Conservation (phyloP, 2,797 vertebrate genomes). For the Thaleichthys pacificus region DNA sequence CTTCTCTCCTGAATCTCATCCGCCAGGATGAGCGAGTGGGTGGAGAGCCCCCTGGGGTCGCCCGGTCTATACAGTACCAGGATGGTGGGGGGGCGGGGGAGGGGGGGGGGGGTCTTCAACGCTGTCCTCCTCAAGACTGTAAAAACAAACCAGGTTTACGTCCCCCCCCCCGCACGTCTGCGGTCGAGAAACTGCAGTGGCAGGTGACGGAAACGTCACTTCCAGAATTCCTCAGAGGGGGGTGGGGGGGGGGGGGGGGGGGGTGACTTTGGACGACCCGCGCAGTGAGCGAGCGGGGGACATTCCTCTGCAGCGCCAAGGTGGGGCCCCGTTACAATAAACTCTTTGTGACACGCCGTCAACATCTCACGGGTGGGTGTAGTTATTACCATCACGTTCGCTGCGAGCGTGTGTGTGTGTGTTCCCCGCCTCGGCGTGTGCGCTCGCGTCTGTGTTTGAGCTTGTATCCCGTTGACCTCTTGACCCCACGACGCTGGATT, state of each 20-base stretch:
- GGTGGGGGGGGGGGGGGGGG: background rate
- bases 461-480: background rate
- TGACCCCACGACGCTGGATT: slow-evolving; percentile 50
- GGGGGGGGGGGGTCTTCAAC: background rate
- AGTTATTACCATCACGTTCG: slow-evolving; percentile 9
- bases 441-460: slow-evolving; percentile 9
- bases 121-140: background rate
- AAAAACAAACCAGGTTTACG: background rate
- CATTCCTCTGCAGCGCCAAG: slow-evolving; percentile 27
- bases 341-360: slow-evolving; percentile 32
- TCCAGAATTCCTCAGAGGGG: slow-evolving; percentile 20
- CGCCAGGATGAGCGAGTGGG: background rate
- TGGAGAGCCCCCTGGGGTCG: background rate
- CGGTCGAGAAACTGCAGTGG: background rate
- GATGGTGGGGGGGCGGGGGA: background rate
- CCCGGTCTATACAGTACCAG: slow-evolving; percentile 1
- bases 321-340: slow-evolving; percentile 45
- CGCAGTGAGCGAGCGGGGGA: slow-evolving; percentile 37
- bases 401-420: background rate
- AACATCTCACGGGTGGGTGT: slow-evolving; percentile 32
- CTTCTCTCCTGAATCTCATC: slow-evolving; percentile 53
- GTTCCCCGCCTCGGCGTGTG: background rate
- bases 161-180: background rate
- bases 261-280: slow-evolving; percentile 29
- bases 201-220: slow-evolving; percentile 30